Conservation (phyloP, 2,888 invertebrate species). For the Drosophila ezoana region DNA sequence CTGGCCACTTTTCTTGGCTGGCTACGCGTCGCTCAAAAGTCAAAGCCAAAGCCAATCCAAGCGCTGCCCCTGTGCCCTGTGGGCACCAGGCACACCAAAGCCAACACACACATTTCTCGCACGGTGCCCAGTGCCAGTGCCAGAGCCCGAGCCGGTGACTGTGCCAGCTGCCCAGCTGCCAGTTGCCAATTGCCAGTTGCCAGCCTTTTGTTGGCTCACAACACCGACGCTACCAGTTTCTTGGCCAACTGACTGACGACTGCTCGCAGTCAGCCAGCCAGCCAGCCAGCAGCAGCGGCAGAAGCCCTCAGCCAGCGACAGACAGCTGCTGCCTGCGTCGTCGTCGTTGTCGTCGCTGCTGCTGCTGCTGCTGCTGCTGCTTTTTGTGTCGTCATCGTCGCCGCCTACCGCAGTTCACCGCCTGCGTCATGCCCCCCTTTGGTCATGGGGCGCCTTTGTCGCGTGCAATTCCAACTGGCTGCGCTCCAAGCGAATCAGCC, state of each 20-base stretch:
- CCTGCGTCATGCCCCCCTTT: background rate
- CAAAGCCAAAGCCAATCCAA: constrained; percentile 61
- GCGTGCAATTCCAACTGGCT: constrained; percentile 82
- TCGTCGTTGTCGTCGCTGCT: constrained; percentile 38
- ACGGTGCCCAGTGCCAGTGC: constrained; percentile 27
- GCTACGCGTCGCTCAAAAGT: constrained; percentile 76
- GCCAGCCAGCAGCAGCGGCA: constrained; percentile 57
- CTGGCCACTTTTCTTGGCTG: constrained; percentile 80
- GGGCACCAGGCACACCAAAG: constrained; percentile 28
- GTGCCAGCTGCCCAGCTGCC: constrained; percentile 67
- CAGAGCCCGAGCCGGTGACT: constrained; percentile 54
- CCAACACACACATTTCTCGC: constrained; percentile 28
- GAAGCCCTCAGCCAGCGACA: constrained; percentile 22
- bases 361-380: constrained; percentile 28
- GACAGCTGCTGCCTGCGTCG: constrained; percentile 44
- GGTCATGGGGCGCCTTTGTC: constrained; percentile 48
- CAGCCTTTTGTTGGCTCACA: constrained; percentile 79
- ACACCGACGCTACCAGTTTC: constrained; percentile 82
- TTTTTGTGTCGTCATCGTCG: constrained; percentile 73
- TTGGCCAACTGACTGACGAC: constrained; percentile 84
- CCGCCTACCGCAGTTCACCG: constrained; percentile 31
- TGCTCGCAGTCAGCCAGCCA: constrained; percentile 81
- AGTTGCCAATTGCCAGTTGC: constrained; percentile 54
- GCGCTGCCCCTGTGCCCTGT: constrained; percentile 56
- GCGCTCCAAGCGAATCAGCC: constrained; percentile 80